A percentile compares a stretch with the other conserved stretches of the same genome.
Evolutionary conservation across 1,140 invertebrate species (phyloP).

Genomic region (Drosophila sturtevanti): DNA sequence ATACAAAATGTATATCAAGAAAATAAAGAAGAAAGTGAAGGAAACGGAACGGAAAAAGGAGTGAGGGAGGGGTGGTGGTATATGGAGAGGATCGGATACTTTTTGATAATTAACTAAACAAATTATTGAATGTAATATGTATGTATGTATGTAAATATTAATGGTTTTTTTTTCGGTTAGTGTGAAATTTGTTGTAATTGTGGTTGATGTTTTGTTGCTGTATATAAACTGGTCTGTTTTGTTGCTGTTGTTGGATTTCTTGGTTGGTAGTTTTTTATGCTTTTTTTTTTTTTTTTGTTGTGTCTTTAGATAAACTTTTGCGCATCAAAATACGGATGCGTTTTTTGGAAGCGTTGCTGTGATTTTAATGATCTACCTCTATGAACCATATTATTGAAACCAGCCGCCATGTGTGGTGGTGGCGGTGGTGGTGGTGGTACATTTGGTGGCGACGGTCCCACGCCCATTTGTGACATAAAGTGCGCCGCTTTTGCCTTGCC

Average conservation of each 20-base stretch:
- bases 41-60: neutral
- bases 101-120: conserved; percentile 2
- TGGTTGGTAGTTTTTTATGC: conserved; percentile 26
- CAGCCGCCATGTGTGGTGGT: conserved; percentile 63
- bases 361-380: conserved; percentile 82
- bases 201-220: neutral
- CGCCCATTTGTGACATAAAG: conserved; percentile 78
- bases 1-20: neutral
- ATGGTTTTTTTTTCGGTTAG: neutral
- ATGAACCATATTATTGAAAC: conserved; percentile 82
- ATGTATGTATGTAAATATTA: neutral
- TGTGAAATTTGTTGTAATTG: conserved; percentile 14
- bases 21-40: neutral
- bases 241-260: conserved; percentile 6
- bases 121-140: neutral
- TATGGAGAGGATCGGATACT: neutral
- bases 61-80: neutral
- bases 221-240: conserved; percentile 8
- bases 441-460: conserved; percentile 52
- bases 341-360: conserved; percentile 81
- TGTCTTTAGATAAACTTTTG: conserved; percentile 79
- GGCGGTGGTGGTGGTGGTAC: conserved; percentile 65
- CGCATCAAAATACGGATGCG: conserved; percentile 81
- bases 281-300: conserved; percentile 28
- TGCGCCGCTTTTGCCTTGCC: conserved; percentile 92